Evolutionary conservation across 2,113 vertebrate species (phyloP).

Genomic region (Gasterosteus aculeatus): DNA sequence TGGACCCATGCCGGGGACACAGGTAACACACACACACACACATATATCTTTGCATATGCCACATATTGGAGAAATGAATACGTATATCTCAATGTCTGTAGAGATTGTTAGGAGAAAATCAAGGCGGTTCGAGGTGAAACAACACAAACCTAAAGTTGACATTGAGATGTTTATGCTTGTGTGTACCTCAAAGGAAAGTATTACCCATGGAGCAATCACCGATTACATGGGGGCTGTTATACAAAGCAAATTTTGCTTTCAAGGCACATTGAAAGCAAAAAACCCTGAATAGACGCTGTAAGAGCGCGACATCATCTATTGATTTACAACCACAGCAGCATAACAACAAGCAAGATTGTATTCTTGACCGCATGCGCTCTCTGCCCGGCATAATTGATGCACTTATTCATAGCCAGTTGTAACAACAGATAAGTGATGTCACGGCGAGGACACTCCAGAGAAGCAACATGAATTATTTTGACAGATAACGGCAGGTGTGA

Average conservation of each 20-base stretch:
- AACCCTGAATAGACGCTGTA: background rate
- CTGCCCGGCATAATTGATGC: background rate
- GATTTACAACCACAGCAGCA: background rate
- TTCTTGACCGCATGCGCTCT: background rate
- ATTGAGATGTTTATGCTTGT: background rate
- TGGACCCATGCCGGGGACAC: constrained; percentile 85
- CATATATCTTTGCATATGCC: background rate
- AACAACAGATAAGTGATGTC: background rate
- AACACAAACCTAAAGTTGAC: background rate
- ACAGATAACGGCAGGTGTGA: constrained; percentile 7
- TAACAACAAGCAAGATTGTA: background rate
- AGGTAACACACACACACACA: constrained; percentile 78
- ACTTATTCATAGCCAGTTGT: background rate
- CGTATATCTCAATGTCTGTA: background rate
- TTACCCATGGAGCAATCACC: background rate
- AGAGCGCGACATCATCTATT: background rate
- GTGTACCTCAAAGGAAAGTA: background rate
- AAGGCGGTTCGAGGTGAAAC: background rate
- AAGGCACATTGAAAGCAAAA: background rate
- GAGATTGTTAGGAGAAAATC: background rate
- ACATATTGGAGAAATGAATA: background rate
- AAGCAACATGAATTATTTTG: constrained; percentile 26
- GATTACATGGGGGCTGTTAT: background rate
- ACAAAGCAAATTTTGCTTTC: no score
- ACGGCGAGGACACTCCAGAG: constrained; percentile 2